Evolutionary conservation across 2,797 vertebrate species (phyloP).

Genomic region (Neostethus bicornis): DNA sequence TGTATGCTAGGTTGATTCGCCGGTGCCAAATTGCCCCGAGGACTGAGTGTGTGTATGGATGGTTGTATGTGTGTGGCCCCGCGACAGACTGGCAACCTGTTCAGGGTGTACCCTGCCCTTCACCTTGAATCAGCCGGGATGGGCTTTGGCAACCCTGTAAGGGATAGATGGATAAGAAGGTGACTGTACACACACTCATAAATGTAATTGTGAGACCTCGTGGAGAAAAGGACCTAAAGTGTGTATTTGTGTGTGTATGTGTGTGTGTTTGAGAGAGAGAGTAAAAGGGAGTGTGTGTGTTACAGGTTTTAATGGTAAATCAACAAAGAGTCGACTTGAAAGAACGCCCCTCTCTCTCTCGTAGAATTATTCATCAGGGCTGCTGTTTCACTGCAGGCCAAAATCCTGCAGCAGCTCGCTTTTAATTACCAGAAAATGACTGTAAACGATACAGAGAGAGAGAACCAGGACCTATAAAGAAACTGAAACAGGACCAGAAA

Average conservation of each 20-base stretch:
- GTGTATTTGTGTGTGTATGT: constrained; percentile 68
- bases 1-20: too few relatives aligned
- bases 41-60: too few relatives aligned
- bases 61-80: too few relatives aligned
- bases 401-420: constrained; percentile 79
- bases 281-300: constrained; percentile 69
- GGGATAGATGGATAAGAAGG: too few relatives aligned
- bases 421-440: constrained; percentile 84
- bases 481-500: constrained; percentile 16
- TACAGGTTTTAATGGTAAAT: constrained; percentile 82
- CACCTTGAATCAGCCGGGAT: too few relatives aligned
- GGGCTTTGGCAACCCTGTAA: too few relatives aligned
- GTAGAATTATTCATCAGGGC: constrained; percentile 81
- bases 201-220: constrained; percentile 39
- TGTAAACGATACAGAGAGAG: constrained; percentile 76
- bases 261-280: constrained; percentile 66
- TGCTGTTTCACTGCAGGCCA: constrained; percentile 79
- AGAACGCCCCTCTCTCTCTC: constrained; percentile 78
- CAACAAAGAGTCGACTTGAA: constrained; percentile 83
- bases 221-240: constrained; percentile 62
- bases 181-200: constrained; percentile 59
- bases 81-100: too few relatives aligned
- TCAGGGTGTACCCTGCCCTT: too few relatives aligned
- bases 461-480: constrained; percentile 66
- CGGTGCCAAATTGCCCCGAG: too few relatives aligned